These are phyloP conservation scores for Nettapus auritus DNA, from an alignment of 2,113 vertebrate species.

Conservation along the genomic window DNA sequence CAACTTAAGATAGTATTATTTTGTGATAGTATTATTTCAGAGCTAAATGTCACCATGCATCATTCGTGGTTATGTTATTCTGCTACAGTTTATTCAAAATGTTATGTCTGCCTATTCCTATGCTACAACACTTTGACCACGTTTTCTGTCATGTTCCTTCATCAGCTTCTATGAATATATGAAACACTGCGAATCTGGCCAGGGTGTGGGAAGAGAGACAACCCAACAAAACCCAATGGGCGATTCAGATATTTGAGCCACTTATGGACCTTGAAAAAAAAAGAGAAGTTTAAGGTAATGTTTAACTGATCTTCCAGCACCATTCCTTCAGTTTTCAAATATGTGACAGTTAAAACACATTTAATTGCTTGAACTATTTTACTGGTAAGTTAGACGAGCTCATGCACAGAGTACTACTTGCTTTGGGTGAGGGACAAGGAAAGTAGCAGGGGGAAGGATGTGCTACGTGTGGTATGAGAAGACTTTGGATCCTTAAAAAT, in stretches of 20 bases:
- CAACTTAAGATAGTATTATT: neutral
- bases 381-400: neutral
- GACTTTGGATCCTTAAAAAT: neutral
- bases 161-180: neutral
- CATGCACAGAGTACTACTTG: rapidly evolving
- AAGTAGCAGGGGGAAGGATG: neutral
- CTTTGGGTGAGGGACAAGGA: neutral
- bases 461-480: neutral
- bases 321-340: neutral
- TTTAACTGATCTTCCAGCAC: neutral
- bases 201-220: neutral
- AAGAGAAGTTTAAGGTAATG: neutral
- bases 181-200: neutral
- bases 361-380: neutral
- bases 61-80: neutral
- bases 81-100: neutral
- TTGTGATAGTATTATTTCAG: neutral
- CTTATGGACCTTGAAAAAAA: neutral
- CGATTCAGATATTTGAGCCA: neutral
- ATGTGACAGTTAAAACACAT: neutral
- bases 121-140: neutral
- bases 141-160: neutral
- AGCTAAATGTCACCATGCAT: neutral
- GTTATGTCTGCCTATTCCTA: neutral
- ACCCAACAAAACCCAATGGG: neutral